Percentiles rank a stretch among this genome's conserved stretches.
Conservation (phyloP, 2,113 vertebrate genomes). For the Lamprotornis superbus region DNA sequence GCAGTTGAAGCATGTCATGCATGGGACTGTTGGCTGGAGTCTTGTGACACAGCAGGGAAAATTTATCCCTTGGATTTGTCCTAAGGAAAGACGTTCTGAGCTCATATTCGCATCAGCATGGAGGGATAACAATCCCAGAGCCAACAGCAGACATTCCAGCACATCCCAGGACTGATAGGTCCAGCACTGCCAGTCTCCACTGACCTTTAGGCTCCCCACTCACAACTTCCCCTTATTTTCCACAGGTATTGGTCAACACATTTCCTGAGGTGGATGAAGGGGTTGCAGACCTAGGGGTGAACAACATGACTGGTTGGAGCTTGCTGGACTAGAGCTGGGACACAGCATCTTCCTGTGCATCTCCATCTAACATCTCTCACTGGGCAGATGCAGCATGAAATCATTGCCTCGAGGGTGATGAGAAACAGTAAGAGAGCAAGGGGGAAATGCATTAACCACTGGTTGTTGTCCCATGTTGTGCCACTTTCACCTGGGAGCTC, state of each 20-base stretch:
- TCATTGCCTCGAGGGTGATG: background rate
- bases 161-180: rapidly evolving
- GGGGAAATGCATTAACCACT: background rate
- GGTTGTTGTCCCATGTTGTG: background rate
- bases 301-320: background rate
- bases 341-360: background rate
- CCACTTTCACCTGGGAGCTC: background rate
- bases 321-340: background rate
- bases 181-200: background rate
- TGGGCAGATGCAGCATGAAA: background rate
- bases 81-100: background rate
- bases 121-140: background rate
- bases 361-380: background rate
- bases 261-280: background rate
- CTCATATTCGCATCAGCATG: rapidly evolving
- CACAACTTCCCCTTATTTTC: background rate
- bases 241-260: background rate
- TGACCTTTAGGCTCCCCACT: background rate
- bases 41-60: background rate
- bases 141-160: background rate
- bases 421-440: background rate
- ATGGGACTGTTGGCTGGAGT: background rate
- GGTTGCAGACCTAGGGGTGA: background rate
- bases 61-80: background rate
- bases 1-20: rapidly evolving